Base-by-base conservation (phyloP, 2,888 invertebrate genomes). In the Polia nebulosa region DNA sequence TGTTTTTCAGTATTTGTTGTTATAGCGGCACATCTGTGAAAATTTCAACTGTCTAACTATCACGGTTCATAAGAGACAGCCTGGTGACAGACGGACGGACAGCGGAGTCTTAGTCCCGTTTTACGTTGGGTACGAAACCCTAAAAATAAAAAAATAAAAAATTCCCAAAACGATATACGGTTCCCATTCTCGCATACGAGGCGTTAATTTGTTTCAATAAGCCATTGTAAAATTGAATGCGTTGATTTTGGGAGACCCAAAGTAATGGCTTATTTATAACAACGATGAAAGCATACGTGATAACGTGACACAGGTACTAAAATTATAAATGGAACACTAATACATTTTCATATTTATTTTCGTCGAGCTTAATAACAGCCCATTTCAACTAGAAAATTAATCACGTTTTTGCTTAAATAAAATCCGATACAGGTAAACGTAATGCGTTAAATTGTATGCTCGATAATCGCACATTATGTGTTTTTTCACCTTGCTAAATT, bases 361-460 rank as follows among this genome's bases (percentile, higher is more conserved):
- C 41, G 58, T 32, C 36, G 56, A 47, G 22, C 36, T 62, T 62
- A 76, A 39, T 76, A 65, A 55, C 60, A 61, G 22, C 9, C 20
- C n/a, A 60, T 72, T 76, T 25, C 60, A 57, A 73, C 56, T 49
- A 51, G 41, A 64, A 78, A 73, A 78, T 73, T 78, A 73, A 73
- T 78, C 69, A 76, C 49, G 20, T 59, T 73, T 72, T 61, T 78
- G n/a, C 53, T 60, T 64, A 41, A 41, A 64, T 73, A 66, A 63
- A 63, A 69, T 22, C 49, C 74, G 60, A 73, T 74, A 59, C 60
- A 68, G 22, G 78, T 51, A 61, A 69, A 69, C 60, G 20, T 69
- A 61, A 78, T 59, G 75, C 74, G 78, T 74, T 61, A 77, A 77
- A 77, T 77, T 78, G 47, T 58, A 76, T 36, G 45, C 15, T 22